These are phyloP conservation scores for Oreocharis arfaki DNA, from an alignment of 2,113 vertebrate species.

Conservation along the genomic window DNA sequence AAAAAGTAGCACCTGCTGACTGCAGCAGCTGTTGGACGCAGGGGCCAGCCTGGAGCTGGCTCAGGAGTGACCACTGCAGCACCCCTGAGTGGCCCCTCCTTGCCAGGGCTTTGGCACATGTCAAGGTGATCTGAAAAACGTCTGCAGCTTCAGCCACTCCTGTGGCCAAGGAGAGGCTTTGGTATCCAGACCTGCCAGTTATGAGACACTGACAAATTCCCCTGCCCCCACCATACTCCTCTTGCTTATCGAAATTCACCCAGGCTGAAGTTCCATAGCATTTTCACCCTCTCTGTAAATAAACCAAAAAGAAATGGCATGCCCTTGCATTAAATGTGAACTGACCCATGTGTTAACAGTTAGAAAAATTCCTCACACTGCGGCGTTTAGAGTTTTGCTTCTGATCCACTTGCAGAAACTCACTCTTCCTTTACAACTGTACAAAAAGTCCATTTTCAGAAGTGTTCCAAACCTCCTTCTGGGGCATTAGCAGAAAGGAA, in stretches of 20 bases:
- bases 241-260: neutral
- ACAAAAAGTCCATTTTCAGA: neutral
- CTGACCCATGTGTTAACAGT: neutral
- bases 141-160: neutral
- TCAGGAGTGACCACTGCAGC: neutral
- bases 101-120: neutral
- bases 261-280: neutral
- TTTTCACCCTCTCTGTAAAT: constrained; percentile 38
- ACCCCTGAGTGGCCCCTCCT: neutral
- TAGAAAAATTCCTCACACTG: neutral
- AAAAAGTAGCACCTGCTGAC: neutral
- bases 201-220: neutral
- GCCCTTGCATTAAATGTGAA: constrained; percentile 28
- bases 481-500: constrained; percentile 48
- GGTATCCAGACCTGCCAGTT: neutral
- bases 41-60: neutral
- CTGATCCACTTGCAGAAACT: neutral
- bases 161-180: neutral
- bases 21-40: neutral
- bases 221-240: neutral
- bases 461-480: neutral
- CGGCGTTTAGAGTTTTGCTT: neutral
- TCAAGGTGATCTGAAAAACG: neutral
- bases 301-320: constrained; percentile 29
- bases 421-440: neutral